Conservation (phyloP, 2,113 vertebrate genomes). For the Nannospalax galili region DNA sequence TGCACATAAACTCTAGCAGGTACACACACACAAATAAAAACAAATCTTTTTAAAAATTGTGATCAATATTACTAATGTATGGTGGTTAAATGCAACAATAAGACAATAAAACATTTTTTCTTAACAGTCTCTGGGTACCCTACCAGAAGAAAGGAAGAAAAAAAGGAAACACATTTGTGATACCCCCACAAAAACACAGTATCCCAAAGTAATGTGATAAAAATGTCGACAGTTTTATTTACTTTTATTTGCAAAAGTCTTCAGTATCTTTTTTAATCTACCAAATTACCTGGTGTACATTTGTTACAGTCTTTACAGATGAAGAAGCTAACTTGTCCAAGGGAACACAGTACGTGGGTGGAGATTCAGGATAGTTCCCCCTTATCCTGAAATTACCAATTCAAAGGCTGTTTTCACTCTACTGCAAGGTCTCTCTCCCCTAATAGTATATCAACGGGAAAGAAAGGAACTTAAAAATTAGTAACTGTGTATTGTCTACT, state of each 20-base stretch:
- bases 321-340: constrained; percentile 24
- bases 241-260: constrained; percentile 28
- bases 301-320: not conserved
- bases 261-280: constrained; percentile 29
- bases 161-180: not conserved
- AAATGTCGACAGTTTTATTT: constrained; percentile 24
- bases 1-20: too few species aligned
- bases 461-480: constrained; percentile 7
- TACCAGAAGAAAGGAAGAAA: not conserved
- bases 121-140: not conserved
- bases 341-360: not conserved
- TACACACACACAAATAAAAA: too few species aligned
- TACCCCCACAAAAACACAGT: not conserved
- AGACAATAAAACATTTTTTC: not conserved
- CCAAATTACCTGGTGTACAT: constrained; percentile 10
- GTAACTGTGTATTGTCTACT: constrained; percentile 5
- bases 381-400: constrained; percentile 42
- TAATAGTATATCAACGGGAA: constrained; percentile 19
- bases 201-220: not conserved
- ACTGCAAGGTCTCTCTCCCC: not conserved
- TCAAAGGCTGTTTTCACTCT: constrained; percentile 41
- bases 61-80: constrained; percentile 28
- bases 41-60: not conserved
- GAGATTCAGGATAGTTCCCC: not conserved
- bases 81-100: not conserved